Evolutionary conservation across 1,140 invertebrate genomes (phyloP), one percentile per base, ranked within the genome.

Genomic region (Zaprionus vittiger): DNA sequence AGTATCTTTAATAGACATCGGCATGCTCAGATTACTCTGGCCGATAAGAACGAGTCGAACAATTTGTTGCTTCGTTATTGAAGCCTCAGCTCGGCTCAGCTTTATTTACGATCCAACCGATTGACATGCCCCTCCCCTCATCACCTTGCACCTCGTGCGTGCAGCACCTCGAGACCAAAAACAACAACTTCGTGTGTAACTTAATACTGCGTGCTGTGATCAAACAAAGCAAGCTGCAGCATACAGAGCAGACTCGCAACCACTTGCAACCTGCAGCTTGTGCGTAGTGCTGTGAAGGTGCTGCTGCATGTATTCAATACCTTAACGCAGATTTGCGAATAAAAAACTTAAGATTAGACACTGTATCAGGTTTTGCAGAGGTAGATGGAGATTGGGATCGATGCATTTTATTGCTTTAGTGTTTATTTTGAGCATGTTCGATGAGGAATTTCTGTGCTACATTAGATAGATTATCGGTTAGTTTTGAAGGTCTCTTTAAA

Each of bases 21-120:
- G 54, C 41, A 28, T 69, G 68, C 80, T 89, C 84, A 83, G 83
- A 87, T 87, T 89, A 83, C 83, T 73, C 80, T 60, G 73, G 73
- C 77, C 66, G 83, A 86, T 87, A 86, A 44, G 44, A 34, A 44
- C 67, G 57, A 77, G 56, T 56, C 73, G 54, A 76, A 59, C 73
- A 75, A 78, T 87, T 74, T 78, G 80, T 75, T 80, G 69, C 70
- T 75, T 62, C 62, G 66, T 71, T 82, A 73, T 81, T 86, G 65
- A 81, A 73, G 66, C 49, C 76, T 57, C 41, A 6, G 15, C 6
- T n/a, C 15, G 41, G 41, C n/a, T 47, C n/a, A 47, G 57, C 34
- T 47, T 71, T 77, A 78, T 86, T 86, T 86, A 86, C 77, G 83
- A 80, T 70, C 22, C 59, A 47, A 37, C 54, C 41, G 54, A 17